Percentiles rank a stretch among this genome's conserved stretches.
Evolutionary conservation across 1,140 invertebrate species (phyloP).

Genomic region (Daktulosphaira vitifoliae): DNA sequence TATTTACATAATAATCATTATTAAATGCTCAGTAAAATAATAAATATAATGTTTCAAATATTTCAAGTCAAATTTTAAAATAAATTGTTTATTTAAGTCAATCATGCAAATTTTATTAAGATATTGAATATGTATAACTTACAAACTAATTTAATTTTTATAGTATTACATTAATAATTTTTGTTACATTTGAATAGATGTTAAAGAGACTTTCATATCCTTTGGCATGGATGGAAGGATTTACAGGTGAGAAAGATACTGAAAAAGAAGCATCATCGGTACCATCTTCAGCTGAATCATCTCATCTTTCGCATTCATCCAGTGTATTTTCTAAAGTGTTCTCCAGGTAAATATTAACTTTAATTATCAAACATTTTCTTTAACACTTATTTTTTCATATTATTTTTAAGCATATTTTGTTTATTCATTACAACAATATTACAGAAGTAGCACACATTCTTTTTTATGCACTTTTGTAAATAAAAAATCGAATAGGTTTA

Average conservation of each 20-base stretch:
- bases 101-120: too few relatives aligned
- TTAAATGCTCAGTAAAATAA: too few relatives aligned
- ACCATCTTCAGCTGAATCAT: conserved; percentile 47
- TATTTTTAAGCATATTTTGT: conserved; percentile 15
- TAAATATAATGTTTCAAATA: too few relatives aligned
- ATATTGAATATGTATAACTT: too few relatives aligned
- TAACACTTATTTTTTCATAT: background rate
- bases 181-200: conserved; percentile 59
- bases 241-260: conserved; percentile 46
- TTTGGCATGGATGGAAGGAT: conserved; percentile 82
- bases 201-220: conserved; percentile 83
- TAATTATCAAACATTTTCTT: background rate
- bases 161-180: too few relatives aligned
- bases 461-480: conserved; percentile 30
- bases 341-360: conserved; percentile 57
- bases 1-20: background rate
- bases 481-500: conserved; percentile 21
- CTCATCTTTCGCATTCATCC: conserved; percentile 57
- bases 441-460: conserved; percentile 1
- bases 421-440: conserved; percentile 2
- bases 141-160: too few relatives aligned
- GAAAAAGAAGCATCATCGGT: conserved; percentile 44
- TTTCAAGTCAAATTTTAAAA: too few relatives aligned
- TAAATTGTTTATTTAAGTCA: too few relatives aligned
- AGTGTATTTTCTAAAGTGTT: conserved; percentile 82